These are phyloP conservation scores for Tetragnatha montana DNA, from an alignment of 2,888 invertebrate genomes.

Conservation along the genomic window DNA sequence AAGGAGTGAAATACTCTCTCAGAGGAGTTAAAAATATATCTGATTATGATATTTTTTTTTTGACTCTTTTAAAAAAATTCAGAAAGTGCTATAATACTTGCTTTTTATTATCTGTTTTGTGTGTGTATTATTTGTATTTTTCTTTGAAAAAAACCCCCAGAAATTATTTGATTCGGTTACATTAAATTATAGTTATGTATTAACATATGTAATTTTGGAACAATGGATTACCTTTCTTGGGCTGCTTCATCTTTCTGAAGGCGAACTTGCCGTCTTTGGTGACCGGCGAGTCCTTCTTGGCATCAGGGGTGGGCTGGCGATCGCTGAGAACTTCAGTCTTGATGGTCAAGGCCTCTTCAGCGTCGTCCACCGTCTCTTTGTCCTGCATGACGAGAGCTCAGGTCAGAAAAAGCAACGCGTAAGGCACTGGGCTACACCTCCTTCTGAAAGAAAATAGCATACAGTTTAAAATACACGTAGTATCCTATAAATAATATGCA, in stretches of 20 bases:
- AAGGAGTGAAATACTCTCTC: too few relatives aligned
- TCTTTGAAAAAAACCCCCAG: too few relatives aligned
- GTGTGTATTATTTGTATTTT: too few relatives aligned
- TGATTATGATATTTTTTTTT: too few relatives aligned
- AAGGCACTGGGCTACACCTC: slow-evolving; percentile 40
- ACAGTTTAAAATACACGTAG: background rate
- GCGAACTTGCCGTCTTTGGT: slow-evolving; percentile 61
- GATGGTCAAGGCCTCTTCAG: slow-evolving; percentile 64
- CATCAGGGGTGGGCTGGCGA: background rate
- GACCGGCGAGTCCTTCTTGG: slow-evolving; percentile 26
- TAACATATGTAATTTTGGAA: too few relatives aligned
- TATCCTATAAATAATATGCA: too few relatives aligned
- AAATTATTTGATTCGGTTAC: too few relatives aligned
- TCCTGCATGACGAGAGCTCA: slow-evolving; percentile 51
- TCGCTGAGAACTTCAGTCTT: slow-evolving; percentile 50
- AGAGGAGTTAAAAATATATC: too few relatives aligned
- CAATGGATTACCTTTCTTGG: slow-evolving; percentile 48
- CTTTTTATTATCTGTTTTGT: too few relatives aligned
- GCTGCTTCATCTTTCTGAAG: slow-evolving; percentile 63
- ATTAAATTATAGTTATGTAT: too few relatives aligned
- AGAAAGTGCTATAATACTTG: too few relatives aligned
- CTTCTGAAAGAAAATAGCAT: slow-evolving; percentile 41
- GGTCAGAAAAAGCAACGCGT: slow-evolving; percentile 40
- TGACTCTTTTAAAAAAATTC: too few relatives aligned
- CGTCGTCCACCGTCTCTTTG: slow-evolving; percentile 65